Conservation (phyloP, 2,797 vertebrate species). For the Bovichtus variegatus region DNA sequence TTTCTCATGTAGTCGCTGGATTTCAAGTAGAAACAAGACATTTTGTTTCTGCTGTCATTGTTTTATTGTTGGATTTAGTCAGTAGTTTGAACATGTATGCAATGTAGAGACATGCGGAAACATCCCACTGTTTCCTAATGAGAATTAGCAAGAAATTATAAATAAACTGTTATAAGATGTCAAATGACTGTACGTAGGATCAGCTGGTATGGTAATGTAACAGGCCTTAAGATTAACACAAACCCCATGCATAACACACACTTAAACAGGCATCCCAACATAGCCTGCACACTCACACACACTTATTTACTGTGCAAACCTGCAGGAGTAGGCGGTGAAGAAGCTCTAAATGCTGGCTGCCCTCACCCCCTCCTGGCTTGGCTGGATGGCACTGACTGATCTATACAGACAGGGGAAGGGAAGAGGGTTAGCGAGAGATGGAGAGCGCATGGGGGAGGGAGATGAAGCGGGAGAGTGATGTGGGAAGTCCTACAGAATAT, state of each 20-base stretch:
- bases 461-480: conserved; percentile 44
- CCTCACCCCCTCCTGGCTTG: conserved; percentile 58
- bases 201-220: neutral
- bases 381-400: conserved; percentile 74
- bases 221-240: conserved; percentile 25
- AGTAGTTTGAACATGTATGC: neutral
- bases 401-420: conserved; percentile 68
- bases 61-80: conserved; percentile 5
- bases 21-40: conserved; percentile 23
- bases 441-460: conserved; percentile 50
- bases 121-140: neutral
- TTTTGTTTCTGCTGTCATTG: neutral
- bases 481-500: conserved; percentile 47
- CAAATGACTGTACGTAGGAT: neutral
- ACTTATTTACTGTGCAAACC: conserved; percentile 62
- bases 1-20: neutral
- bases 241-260: conserved; percentile 12
- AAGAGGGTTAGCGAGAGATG: conserved; percentile 50
- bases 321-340: conserved; percentile 68
- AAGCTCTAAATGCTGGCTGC: conserved; percentile 65
- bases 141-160: neutral
- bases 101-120: neutral
- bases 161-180: neutral
- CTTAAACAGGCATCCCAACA: conserved; percentile 28
- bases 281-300: conserved; percentile 45